phyloP scores from a whole-genome alignment of 2,113 vertebrate genomes.

The Haplotaxodon microlepis region DNA sequence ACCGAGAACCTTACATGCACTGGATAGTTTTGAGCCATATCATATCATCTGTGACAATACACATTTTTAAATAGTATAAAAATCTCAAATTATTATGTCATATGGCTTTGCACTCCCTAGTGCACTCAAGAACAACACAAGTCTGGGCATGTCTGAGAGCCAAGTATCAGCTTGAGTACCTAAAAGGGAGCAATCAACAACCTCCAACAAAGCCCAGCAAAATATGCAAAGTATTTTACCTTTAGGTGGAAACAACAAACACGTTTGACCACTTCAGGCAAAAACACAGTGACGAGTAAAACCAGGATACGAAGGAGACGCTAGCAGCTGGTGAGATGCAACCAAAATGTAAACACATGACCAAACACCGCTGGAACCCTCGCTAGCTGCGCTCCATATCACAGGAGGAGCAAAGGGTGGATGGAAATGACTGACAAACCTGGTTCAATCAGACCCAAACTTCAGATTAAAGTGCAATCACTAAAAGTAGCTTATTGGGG shows the following conservation, averaged over 20 bases:
- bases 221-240: background rate
- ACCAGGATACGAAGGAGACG: background rate
- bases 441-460: background rate
- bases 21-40: background rate
- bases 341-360: background rate
- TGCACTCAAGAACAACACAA: background rate
- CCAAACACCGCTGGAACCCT: background rate
- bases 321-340: background rate
- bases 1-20: background rate
- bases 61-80: background rate
- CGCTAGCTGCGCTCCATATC: background rate
- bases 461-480: background rate
- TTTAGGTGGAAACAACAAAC: background rate
- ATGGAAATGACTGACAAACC: background rate
- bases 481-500: background rate
- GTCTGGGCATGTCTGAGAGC: background rate
- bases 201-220: background rate
- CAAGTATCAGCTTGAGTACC: background rate
- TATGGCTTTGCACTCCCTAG: background rate
- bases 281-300: background rate
- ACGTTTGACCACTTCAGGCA: background rate
- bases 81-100: background rate
- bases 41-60: background rate
- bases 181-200: rapidly evolving
- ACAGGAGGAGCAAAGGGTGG: background rate